Base-by-base conservation (phyloP, 2,888 invertebrate species). In the Perithous albicinctus region DNA sequence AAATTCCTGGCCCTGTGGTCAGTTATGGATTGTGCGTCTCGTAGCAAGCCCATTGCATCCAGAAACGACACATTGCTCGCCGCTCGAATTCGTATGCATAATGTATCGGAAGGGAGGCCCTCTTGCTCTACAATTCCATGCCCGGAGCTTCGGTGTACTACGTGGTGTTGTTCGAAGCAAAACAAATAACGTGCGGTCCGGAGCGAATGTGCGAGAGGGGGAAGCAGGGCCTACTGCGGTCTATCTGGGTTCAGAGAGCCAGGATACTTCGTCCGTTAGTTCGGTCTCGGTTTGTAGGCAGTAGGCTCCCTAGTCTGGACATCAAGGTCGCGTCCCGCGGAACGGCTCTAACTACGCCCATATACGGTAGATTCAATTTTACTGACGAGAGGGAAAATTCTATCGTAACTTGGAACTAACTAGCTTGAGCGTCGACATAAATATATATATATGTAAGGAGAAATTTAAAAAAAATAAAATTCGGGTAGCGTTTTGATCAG, bases 61-160 rank as follows among this genome's bases (percentile, higher is more conserved):
- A 35, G 63, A 80, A 80, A 67, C 59, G 15, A n/a, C 54, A 54
- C 67, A 67, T 41, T 48, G 72, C 29, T 63, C 76, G 35, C 79
- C 77, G 56, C 10, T 56, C 77, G 66, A 77, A 80, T 83, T 80
- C 79, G 66, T 67, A 83, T 83, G 80, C 79, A 83, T 83, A 80
- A 83, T 83, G 83, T 67, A 83, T 83, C 70, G 61, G 3, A 12
- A 20, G 12, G 59, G 46, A n/a, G 3, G 56, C 29, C 8, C 6
- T 15, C 23, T 59, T 46, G 26, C 46, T 23, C 67, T n/a, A 46
- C n/a, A 18, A 18, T 18, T 59, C 29, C 18, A 59, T 35, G 46
- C 29, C 4, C 63, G 26, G 35, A 26, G 18, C 26, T 77, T 61
- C 2, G 48, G 64, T 63, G 70, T 72, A 10, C n/a, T 69, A 23